Evolutionary conservation across 2,113 vertebrate genomes (phyloP), one percentile per base, ranked within the genome.

Genomic region (Stegastes partitus): DNA sequence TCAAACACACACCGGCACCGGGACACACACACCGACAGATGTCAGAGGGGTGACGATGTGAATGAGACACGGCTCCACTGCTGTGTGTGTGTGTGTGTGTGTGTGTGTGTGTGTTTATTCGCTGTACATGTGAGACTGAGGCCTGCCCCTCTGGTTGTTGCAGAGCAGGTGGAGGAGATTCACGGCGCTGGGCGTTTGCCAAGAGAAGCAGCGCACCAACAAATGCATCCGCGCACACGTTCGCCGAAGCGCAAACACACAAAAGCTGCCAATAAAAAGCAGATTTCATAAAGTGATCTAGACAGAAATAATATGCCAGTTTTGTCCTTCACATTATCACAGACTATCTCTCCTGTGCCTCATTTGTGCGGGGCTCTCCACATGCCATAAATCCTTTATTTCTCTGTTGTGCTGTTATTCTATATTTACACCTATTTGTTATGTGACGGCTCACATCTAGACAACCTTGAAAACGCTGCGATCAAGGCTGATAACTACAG

Each of bases 371-470:
- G 21, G 5, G 77, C 81, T 87, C 82, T 81, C 83, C 76, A 56
- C 81, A 77, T 9, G 69, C 76, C 65, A 79, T 61, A 82, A 90
- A 82, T 81, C 79, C 84, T 88, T 83, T 70, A 69, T 83, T 83
- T 85, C 86, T 90, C 79, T 82, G 79, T 90, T 87, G 82, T 89
- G 84, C 83, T 80, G 81, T 86, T 93, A 87, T 91, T 89, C 90
- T 90, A 88, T 92, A 91, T 93, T 92, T 91, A 90, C 81, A 83
- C 82, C 68, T 77, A 82, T 90, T 86, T 89, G 84, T 89, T 89
- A 72, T 81, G 88, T 90, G 84, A 85, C 58, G 74, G 80, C 79
- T 89, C 88, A 75, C 91, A 91, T 93, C 86, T 50, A 84, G 72
- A 89, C 87, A 91, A 91, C 92, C 89, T 92, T 91, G 91, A 84